Base-by-base conservation (phyloP, 2,113 vertebrate genomes). In the Limnothrissa miodon region DNA sequence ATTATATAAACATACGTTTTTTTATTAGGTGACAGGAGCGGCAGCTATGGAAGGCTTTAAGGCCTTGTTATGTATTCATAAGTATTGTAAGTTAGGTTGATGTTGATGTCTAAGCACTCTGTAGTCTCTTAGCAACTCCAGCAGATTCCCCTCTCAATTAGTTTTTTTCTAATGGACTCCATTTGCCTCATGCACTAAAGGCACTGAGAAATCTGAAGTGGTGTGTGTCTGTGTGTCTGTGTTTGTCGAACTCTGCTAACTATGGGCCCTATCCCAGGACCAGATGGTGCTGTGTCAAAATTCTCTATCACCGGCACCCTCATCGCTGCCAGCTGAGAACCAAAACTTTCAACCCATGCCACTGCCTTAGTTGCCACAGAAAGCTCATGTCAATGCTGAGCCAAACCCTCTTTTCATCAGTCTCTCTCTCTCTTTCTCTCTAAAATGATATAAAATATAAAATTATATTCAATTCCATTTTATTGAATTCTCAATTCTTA, bases 301-400 rank as follows among this genome's bases (percentile, higher is more conserved):
- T 80, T 85, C 80, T 85, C 53, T 82, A 80, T 79, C 51, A 48
- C 78, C 74, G 84, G 80, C 78, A 82, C n/a, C 23, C 45, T 85
- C 81, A 74, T 80, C 66, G 45, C 7, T 78, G 81, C 36, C 44
- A 82, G 78, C 53, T 51, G n/a, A 82, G 81, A 82, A 39, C 59
- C 42, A 51, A 33, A 70, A 78, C 81, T 45, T 79, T 80, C 51
- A 42, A 51, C 25, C 80, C 42, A 33, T 53, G 66, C 19, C 3
- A 17, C 13, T 1, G 59, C n/a, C 23, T n/a, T 62, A n/a, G 59
- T 7, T 25, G 59, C 59, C 23, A 62, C n/a, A 29, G 59, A n/a
- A 62, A 62, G 46, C 46, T 48, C 19, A 56, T 56, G 4, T 23
- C 21, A 4, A 56, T 23, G 21, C 51, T 21, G 2, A 56, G 19